Conservation (phyloP, 2,888 invertebrate genomes). For the Sphaerolaimus hirsutus region DNA sequence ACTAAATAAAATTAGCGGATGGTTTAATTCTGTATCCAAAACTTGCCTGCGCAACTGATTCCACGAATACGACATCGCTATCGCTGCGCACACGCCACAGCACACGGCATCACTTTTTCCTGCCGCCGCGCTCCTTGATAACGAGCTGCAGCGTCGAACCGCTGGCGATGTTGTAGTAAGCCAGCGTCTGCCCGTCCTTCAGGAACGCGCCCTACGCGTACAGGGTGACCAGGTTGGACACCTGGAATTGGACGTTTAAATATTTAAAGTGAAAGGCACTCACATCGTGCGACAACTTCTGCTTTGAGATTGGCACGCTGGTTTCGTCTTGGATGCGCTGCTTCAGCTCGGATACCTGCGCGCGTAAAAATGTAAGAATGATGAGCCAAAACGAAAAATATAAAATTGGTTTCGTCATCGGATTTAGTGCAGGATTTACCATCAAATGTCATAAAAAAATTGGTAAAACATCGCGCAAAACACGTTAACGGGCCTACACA, state of each 20-base stretch:
- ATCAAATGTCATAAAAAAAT: too few species aligned
- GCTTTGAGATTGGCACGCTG: conserved; percentile 83
- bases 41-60: too few species aligned
- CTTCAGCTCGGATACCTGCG: conserved; percentile 54
- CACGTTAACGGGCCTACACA: too few species aligned
- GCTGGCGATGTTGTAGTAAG: conserved; percentile 74
- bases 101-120: conserved; percentile 49
- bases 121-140: conserved; percentile 84
- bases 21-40: too few species aligned
- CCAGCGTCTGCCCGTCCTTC: conserved; percentile 78
- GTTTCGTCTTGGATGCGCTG: conserved; percentile 57
- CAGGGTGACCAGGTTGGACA: conserved; percentile 11
- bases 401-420: background rate
- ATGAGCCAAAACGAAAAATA: conserved; percentile 1
- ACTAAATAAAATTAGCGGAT: too few species aligned
- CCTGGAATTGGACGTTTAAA: background rate
- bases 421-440: background rate
- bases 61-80: too few species aligned
- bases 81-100: too few species aligned
- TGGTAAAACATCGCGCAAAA: too few species aligned
- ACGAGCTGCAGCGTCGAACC: conserved; percentile 62
- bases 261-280: conserved; percentile 1
- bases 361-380: background rate
- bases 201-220: conserved; percentile 81
- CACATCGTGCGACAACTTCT: conserved; percentile 75